These are phyloP conservation scores for Rutilus rutilus DNA, from an alignment of 2,113 vertebrate genomes.

Conservation along the genomic window DNA sequence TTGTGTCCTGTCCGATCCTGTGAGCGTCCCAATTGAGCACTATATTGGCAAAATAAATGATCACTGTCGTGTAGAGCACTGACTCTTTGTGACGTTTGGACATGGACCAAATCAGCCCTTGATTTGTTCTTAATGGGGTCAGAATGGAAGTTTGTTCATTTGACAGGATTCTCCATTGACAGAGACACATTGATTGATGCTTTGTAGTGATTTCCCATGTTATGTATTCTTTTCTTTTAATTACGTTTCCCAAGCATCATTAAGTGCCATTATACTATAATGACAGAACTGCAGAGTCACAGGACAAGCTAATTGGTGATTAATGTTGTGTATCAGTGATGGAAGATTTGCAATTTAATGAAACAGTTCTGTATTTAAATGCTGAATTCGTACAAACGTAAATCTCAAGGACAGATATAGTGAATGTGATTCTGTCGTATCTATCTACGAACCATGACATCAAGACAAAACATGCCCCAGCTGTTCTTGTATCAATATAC, in stretches of 20 bases:
- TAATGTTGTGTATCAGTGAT: conserved; percentile 99
- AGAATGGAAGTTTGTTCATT: conserved; percentile 69
- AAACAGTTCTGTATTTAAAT: conserved; percentile 89
- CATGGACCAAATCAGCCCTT: conserved; percentile 74
- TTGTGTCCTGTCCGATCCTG: background rate
- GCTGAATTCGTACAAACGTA: conserved; percentile 86
- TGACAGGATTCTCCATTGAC: conserved; percentile 70
- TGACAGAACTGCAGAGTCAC: conserved; percentile 93
- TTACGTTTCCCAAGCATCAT: conserved; percentile 91
- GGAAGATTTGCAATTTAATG: conserved; percentile 93
- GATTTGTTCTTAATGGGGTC: conserved; percentile 79
- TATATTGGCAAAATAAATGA: conserved; percentile 12
- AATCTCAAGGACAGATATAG: conserved; percentile 64
- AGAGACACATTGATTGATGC: conserved; percentile 81
- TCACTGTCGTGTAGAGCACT: background rate
- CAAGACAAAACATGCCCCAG: conserved; percentile 71
- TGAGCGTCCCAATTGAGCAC: background rate
- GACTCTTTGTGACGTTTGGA: conserved; percentile 35
- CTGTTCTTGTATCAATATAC: conserved; percentile 78
- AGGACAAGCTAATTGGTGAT: conserved; percentile 98
- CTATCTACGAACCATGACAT: background rate
- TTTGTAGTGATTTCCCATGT: conserved; percentile 71
- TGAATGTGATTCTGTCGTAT: conserved; percentile 61
- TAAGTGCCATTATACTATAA: conserved; percentile 99
- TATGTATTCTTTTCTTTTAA: conserved; percentile 82